A percentile compares a stretch with the other conserved stretches of the same genome.
Evolutionary conservation across 23 tunicate species (phyloP).

Genomic region (Halocynthia roretzi): DNA sequence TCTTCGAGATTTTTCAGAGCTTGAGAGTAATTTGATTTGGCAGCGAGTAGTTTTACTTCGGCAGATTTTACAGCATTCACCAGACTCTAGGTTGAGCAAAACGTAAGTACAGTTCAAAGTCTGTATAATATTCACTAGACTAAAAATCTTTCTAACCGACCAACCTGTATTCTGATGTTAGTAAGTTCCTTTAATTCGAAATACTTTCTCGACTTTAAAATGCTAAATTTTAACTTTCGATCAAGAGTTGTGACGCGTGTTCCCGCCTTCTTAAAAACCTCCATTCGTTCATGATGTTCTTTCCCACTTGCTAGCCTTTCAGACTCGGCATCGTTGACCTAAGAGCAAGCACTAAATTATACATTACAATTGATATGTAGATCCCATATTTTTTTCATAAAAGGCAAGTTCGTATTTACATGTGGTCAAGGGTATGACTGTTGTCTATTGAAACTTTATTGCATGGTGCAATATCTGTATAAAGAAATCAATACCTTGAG

Average conservation of each 20-base stretch:
- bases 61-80: constrained; percentile 16
- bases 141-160: too few species aligned
- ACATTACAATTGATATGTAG: background rate
- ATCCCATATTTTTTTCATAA: too few species aligned
- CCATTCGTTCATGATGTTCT: constrained; percentile 60
- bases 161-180: constrained; percentile 4
- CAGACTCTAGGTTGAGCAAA: background rate
- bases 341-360: background rate
- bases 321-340: constrained; percentile 73
- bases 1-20: constrained; percentile 49
- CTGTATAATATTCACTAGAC: too few species aligned
- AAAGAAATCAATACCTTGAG: constrained; percentile 18
- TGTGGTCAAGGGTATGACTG: too few species aligned
- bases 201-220: constrained; percentile 51
- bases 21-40: constrained; percentile 30
- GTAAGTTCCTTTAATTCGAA: constrained; percentile 44
- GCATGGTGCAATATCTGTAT: too few species aligned
- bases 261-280: constrained; percentile 62
- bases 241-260: constrained; percentile 34
- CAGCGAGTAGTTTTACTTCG: constrained; percentile 20
- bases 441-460: too few species aligned
- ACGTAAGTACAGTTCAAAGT: too few species aligned
- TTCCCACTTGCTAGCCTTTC: constrained; percentile 50
- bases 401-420: too few species aligned
- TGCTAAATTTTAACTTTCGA: constrained; percentile 30